Evolutionary conservation across 37 sponge, comb jelly and placozoan species (phyloP).

Genomic region (Beroe forskalii): DNA sequence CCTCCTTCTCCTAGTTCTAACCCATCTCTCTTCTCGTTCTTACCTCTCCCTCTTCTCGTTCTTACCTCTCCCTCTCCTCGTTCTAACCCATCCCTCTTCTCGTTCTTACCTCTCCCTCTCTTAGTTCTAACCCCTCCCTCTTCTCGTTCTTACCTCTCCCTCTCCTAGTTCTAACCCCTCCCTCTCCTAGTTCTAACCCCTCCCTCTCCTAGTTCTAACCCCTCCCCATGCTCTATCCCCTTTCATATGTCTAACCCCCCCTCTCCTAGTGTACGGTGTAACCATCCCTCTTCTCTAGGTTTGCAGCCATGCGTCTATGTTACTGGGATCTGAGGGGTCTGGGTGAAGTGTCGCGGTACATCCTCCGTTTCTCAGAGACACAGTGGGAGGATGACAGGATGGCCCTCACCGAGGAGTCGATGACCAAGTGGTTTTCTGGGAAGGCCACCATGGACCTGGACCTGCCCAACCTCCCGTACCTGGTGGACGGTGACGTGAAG

Average conservation of each 20-base stretch:
- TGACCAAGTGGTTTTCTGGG: constrained; percentile 1
- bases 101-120: too few relatives aligned
- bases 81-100: too few relatives aligned
- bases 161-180: too few relatives aligned
- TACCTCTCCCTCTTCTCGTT: too few relatives aligned
- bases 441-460: constrained; percentile 15
- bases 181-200: too few relatives aligned
- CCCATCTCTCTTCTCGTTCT: too few relatives aligned
- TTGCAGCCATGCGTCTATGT: neutral
- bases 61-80: too few relatives aligned
- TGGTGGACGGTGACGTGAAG: constrained; percentile 53
- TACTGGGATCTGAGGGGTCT: constrained; percentile 17
- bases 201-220: too few relatives aligned
- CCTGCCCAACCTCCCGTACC: constrained; percentile 48
- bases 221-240: neutral
- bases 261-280: neutral
- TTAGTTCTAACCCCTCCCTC: too few relatives aligned
- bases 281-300: neutral
- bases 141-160: too few relatives aligned
- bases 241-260: neutral
- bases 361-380: constrained; percentile 17
- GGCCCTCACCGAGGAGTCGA: neutral
- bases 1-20: too few relatives aligned
- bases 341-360: neutral
- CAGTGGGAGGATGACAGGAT: constrained; percentile 14